These are phyloP conservation scores for Caenorhabditis remanei DNA, from an alignment of 1,140 invertebrate genomes.

Conservation along the genomic window DNA sequence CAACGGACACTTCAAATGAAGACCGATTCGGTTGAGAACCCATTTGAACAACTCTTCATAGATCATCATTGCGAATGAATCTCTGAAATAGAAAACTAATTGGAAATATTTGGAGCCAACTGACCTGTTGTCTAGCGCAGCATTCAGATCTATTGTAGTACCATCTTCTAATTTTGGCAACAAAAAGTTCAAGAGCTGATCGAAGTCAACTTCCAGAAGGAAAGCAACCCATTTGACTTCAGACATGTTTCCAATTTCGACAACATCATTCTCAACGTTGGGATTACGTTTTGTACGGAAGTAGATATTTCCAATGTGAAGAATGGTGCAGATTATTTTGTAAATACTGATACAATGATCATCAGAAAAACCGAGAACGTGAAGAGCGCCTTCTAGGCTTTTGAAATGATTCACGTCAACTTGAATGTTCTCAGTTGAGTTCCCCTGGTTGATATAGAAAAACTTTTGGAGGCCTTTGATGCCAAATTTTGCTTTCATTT, in stretches of 20 bases:
- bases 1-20: constrained; percentile 57
- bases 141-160: constrained; percentile 13
- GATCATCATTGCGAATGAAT: constrained; percentile 57
- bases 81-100: constrained; percentile 25
- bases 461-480: constrained; percentile 59
- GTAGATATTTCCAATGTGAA: constrained; percentile 62
- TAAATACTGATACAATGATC: constrained; percentile 58
- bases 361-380: constrained; percentile 58
- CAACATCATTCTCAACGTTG: constrained; percentile 25
- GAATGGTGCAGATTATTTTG: constrained; percentile 52
- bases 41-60: constrained; percentile 65
- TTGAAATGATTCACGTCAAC: constrained; percentile 17
- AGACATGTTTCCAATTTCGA: constrained; percentile 48
- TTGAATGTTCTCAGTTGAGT: neutral
- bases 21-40: constrained; percentile 53
- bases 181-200: constrained; percentile 16
- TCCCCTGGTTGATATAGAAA: constrained; percentile 63
- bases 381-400: constrained; percentile 30
- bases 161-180: constrained; percentile 56
- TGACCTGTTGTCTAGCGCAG: constrained; percentile 4
- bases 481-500: constrained; percentile 29
- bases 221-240: constrained; percentile 61
- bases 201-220: constrained; percentile 53
- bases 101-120: constrained; percentile 15
- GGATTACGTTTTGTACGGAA: constrained; percentile 55